Evolutionary conservation across 1,140 invertebrate genomes (phyloP).

Genomic region (Drosophila melanica): DNA sequence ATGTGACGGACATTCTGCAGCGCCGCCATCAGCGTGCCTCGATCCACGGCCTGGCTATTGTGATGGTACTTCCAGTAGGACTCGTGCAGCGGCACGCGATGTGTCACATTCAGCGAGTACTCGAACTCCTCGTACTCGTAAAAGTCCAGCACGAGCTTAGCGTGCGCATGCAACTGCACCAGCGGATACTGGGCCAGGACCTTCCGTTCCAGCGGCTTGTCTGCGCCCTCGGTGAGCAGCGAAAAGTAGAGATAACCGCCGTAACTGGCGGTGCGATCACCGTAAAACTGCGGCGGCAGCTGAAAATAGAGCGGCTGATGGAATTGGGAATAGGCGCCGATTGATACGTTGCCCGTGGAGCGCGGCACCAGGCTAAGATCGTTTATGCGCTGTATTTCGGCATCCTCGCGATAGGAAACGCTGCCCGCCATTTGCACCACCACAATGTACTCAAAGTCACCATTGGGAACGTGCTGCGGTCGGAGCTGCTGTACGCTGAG

Average conservation of each 20-base stretch:
- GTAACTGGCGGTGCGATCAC: slow-evolving; percentile 96
- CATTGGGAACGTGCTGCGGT: slow-evolving; percentile 57
- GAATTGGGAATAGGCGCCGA: slow-evolving; percentile 87
- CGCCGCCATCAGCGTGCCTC: slow-evolving; percentile 93
- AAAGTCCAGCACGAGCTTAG: slow-evolving; percentile 91
- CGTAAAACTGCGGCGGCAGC: slow-evolving; percentile 92
- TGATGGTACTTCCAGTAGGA: slow-evolving; percentile 85
- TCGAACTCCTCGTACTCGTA: slow-evolving; percentile 85
- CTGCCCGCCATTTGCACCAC: slow-evolving; percentile 74
- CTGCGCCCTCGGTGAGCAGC: slow-evolving; percentile 88
- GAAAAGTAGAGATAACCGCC: slow-evolving; percentile 94
- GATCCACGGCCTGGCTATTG: slow-evolving; percentile 85
- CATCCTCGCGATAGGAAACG: slow-evolving; percentile 68
- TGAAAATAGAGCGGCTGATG: slow-evolving; percentile 94
- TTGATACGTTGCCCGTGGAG: slow-evolving; percentile 86
- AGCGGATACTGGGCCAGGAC: slow-evolving; percentile 88
- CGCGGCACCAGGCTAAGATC: slow-evolving; percentile 84
- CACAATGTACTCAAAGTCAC: slow-evolving; percentile 82
- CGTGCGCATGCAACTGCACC: slow-evolving; percentile 93
- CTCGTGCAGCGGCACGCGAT: slow-evolving; percentile 85
- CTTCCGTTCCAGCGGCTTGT: slow-evolving; percentile 86
- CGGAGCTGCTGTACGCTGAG: slow-evolving; percentile 85
- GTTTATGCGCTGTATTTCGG: slow-evolving; percentile 83
- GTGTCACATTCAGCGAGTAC: slow-evolving; percentile 72
- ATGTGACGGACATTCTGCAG: slow-evolving; percentile 94